phyloP scores from a whole-genome alignment of 2,888 invertebrate species.

The Lottia gigantea region DNA sequence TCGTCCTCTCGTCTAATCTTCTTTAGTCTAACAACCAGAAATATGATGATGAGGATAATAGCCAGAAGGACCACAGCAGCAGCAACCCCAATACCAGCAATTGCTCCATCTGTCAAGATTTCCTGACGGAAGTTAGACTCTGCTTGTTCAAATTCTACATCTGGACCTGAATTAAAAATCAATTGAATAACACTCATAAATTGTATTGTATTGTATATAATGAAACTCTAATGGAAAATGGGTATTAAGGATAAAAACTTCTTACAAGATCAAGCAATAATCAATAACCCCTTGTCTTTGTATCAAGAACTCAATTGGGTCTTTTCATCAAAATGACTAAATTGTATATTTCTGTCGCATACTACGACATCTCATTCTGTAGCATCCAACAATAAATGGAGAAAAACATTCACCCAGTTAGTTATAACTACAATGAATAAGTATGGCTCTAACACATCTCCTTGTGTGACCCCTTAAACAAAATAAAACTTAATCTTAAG shows the following conservation, averaged over 20 bases:
- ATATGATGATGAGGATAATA: constrained; percentile 17
- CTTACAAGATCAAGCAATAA: background rate
- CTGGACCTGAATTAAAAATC: constrained; percentile 10
- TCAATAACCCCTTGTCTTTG: background rate
- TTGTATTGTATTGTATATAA: too few relatives aligned
- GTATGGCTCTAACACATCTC: background rate
- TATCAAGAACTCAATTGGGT: too few relatives aligned
- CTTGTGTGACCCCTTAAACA: background rate
- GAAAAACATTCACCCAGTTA: background rate
- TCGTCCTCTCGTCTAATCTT: constrained; percentile 11
- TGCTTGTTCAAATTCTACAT: constrained; percentile 16
- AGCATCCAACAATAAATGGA: background rate
- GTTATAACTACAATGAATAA: background rate
- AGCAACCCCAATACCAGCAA: constrained; percentile 17
- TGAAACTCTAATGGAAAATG: too few relatives aligned
- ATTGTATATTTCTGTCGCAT: background rate
- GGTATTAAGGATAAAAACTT: too few relatives aligned
- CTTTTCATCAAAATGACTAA: too few relatives aligned
- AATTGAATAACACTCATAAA: too few relatives aligned
- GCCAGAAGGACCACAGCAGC: constrained; percentile 16
- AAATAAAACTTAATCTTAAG: background rate
- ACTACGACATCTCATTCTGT: background rate
- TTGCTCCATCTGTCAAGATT: constrained; percentile 15
- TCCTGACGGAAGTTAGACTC: constrained; percentile 1
- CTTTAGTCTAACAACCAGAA: constrained; percentile 8